Percentiles rank a stretch among this genome's conserved stretches.
These are phyloP conservation scores for Leiothrix lutea DNA, from an alignment of 2,113 vertebrate species.

Conservation along the genomic window DNA sequence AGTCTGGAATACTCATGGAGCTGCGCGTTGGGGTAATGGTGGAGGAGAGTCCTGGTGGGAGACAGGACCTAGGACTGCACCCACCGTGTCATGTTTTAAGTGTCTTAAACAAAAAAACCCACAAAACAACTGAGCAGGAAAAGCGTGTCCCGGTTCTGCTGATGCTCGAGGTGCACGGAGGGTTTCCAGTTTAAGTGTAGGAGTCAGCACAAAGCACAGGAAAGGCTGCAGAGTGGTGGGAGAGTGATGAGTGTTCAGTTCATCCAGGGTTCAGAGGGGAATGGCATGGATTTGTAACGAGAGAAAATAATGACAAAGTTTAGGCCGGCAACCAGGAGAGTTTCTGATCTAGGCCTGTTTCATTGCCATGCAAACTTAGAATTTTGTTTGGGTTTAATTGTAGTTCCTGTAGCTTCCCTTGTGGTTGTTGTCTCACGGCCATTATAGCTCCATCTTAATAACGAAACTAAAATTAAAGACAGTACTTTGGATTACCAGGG, in stretches of 20 bases:
- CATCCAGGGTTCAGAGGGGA: background rate
- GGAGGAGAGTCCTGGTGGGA: background rate
- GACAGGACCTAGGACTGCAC: background rate
- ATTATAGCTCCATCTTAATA: background rate
- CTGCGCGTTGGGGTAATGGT: background rate
- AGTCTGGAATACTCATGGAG: background rate
- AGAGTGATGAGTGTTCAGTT: background rate
- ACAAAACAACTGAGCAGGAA: background rate
- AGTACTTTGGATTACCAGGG: background rate
- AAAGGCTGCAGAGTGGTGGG: background rate
- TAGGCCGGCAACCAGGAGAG: background rate
- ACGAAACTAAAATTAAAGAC: background rate
- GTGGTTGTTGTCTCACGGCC: background rate
- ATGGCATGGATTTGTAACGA: too few relatives aligned
- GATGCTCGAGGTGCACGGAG: background rate
- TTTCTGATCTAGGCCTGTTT: background rate
- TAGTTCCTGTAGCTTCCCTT: background rate
- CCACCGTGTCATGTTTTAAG: rapidly evolving
- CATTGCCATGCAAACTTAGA: background rate
- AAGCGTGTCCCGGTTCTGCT: background rate
- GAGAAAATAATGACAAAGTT: background rate
- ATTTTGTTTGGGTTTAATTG: background rate
- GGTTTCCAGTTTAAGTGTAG: background rate
- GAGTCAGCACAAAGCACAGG: background rate
- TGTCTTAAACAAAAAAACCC: background rate